Conservation (phyloP, 2,113 vertebrate genomes). For the Campylomormyrus numenius region DNA sequence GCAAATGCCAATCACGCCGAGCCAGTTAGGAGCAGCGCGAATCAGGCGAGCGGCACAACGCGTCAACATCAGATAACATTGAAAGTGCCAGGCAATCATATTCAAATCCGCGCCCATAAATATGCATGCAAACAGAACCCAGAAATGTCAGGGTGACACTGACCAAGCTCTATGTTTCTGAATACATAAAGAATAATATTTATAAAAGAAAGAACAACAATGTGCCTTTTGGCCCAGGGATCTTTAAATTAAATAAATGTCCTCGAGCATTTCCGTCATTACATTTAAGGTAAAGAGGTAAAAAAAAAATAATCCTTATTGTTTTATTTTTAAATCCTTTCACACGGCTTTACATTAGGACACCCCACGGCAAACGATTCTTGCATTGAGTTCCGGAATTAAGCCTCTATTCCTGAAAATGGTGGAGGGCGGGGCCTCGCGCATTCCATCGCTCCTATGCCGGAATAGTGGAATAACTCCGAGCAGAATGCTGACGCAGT, state of each 20-base stretch:
- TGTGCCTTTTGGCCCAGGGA: not conserved
- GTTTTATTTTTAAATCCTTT: not conserved
- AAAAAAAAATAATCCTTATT: not conserved
- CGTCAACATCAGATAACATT: not conserved
- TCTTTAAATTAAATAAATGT: not conserved
- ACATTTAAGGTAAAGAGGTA: not conserved
- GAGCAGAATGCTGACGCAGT: not conserved
- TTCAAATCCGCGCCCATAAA: slow-evolving; percentile 4
- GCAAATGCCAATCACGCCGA: not conserved
- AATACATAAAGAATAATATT: not conserved
- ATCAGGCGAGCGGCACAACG: not conserved
- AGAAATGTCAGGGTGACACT: slow-evolving; percentile 21
- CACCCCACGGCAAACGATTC: not conserved
- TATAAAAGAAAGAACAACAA: not conserved
- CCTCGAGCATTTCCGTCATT: not conserved
- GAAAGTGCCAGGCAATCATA: not conserved
- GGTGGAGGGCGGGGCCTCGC: not conserved
- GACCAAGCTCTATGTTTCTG: slow-evolving; percentile 6
- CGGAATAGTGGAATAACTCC: not conserved
- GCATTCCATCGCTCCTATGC: not conserved
- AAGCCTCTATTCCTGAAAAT: not conserved
- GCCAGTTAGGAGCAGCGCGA: not conserved
- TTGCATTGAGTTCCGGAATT: not conserved
- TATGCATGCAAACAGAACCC: slow-evolving; percentile 34
- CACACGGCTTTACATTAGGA: not conserved